Evolutionary conservation across 1,140 invertebrate species (phyloP), one percentile per base, ranked within the genome.

Genomic region (Caenorhabditis inopinata): DNA sequence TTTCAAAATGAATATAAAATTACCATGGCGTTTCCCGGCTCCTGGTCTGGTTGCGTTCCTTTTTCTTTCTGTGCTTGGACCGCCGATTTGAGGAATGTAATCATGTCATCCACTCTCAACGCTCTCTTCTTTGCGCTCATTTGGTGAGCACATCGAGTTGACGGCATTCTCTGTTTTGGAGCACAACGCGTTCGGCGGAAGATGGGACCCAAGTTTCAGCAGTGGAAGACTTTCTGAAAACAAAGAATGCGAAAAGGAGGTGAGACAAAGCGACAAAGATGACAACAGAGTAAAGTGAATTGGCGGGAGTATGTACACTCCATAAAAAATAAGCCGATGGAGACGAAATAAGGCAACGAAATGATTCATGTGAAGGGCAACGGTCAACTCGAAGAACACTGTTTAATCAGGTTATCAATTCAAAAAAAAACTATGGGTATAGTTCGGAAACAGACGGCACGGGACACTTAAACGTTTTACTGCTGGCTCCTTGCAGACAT

Each of bases 21-120:
- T 49, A 68, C 58, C n/a, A 68, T 68, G 18, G 58, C 38, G n/a
- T 38, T 47, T 45, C 51, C 53, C 21, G 78, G 23, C 49, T 21
- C 27, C 32, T 51, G 35, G 3, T 78, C 75, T 46, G 25, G 25
- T 35, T 21, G 21, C n/a, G 2, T 16, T 51, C 38, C 12, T 62
- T 81, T 81, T 49, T 47, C 35, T 45, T 48, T 76, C 78, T 85
- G 84, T 58, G 75, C 46, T 46, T 46, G 76, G 25, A 38, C 82
- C 12, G 85, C 85, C 14, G 85, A 81, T 76, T 85, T 86, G 9
- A 80, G 73, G 25, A 87, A 85, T 53, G 76, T 23, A 27, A 85
- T 81, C 38, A 85, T 76, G 74, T 42, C 82, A 18, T 81, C 81
- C 25, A 85, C 83, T 74, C 85, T 29, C 74, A 85, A 80, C 14